phyloP scores from a whole-genome alignment of 2,113 vertebrate species.

The Prietella phreatophila region DNA sequence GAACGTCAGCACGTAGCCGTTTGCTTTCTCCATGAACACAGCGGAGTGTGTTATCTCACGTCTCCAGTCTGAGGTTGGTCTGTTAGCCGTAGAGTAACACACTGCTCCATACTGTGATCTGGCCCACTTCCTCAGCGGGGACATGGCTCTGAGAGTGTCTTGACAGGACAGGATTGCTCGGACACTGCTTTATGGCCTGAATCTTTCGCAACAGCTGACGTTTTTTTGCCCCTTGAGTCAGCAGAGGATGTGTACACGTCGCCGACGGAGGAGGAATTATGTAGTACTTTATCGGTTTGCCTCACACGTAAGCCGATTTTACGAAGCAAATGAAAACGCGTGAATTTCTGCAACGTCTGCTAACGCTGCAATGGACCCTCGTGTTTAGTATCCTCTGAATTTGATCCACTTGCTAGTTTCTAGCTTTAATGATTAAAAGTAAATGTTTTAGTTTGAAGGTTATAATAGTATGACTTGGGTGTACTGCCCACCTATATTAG shows the following conservation, averaged over 20 bases:
- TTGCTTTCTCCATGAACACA: not conserved
- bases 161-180: conserved; percentile 25
- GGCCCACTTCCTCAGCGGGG: conserved; percentile 35
- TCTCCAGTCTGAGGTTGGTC: conserved; percentile 7
- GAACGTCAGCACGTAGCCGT: not conserved
- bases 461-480: not conserved
- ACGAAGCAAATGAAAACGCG: not conserved
- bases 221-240: conserved; percentile 21
- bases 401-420: not conserved
- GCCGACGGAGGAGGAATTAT: not conserved
- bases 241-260: not conserved
- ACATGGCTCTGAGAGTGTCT: conserved; percentile 11
- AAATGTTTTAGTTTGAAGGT: not conserved
- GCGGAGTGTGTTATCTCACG: not conserved
- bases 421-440: not conserved
- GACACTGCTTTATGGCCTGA: conserved; percentile 21
- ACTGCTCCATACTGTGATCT: conserved; percentile 35
- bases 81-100: not conserved
- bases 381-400: not conserved
- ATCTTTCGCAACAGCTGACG: conserved; percentile 14
- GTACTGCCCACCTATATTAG: not conserved
- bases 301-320: not conserved
- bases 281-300: not conserved
- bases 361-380: no score
- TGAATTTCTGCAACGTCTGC: not conserved